phyloP scores from a whole-genome alignment of 2,113 vertebrate species.

The Rissa tridactyla region DNA sequence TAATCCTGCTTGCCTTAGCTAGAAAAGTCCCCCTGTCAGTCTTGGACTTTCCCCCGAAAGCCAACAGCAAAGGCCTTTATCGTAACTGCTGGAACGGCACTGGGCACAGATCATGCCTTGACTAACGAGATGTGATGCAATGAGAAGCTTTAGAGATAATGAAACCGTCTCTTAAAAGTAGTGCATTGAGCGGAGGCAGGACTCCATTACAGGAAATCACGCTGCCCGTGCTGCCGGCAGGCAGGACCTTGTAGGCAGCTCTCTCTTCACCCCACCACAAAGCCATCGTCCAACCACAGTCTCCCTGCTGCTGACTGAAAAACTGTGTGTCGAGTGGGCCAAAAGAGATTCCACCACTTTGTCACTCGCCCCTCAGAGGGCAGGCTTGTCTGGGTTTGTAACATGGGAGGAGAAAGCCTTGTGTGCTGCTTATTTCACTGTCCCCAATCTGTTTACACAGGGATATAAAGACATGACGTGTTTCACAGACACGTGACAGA shows the following conservation, averaged over 20 bases:
- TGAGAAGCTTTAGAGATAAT: slow-evolving; percentile 42
- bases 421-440: not conserved
- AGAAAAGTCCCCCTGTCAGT: not conserved
- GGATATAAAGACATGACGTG: not conserved
- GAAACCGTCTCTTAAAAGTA: not conserved
- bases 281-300: not conserved
- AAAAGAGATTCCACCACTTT: not conserved
- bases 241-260: not conserved
- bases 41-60: not conserved
- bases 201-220: not conserved
- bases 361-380: not conserved
- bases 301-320: not conserved
- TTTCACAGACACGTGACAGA: not conserved
- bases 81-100: not conserved
- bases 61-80: not conserved
- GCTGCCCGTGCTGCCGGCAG: not conserved
- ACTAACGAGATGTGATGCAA: not conserved
- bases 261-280: not conserved
- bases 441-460: not conserved
- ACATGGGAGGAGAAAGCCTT: not conserved
- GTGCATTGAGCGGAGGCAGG: not conserved
- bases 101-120: not conserved
- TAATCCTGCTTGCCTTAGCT: not conserved
- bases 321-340: not conserved
- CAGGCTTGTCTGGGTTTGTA: not conserved